Percentiles rank a stretch among this genome's conserved stretches.
phyloP scores from a whole-genome alignment of 2,888 invertebrate genomes.

The Patella ulyssiponensis region DNA sequence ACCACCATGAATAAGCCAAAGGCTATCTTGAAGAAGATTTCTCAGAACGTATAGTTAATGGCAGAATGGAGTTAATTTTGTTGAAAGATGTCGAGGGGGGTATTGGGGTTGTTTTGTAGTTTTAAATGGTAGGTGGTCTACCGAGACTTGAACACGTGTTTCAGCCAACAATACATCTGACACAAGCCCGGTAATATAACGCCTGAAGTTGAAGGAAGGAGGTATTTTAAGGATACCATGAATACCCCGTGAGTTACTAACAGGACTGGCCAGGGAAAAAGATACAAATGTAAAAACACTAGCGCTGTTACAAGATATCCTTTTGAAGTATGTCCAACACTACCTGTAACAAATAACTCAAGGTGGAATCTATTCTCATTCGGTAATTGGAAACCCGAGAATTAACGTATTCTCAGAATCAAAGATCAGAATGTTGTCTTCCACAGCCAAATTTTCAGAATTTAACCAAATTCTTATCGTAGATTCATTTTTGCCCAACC shows the following conservation, averaged over 20 bases:
- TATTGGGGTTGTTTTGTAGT: neutral
- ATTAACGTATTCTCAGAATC: no score
- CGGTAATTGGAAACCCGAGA: no score
- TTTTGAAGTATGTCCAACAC: slow-evolving; percentile 9
- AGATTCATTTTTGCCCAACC: no score
- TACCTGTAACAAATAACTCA: slow-evolving; percentile 8
- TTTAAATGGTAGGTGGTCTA: slow-evolving; percentile 18
- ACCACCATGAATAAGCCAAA: slow-evolving; percentile 13
- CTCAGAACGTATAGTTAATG: neutral
- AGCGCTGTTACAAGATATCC: slow-evolving; percentile 2
- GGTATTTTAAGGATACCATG: slow-evolving; percentile 8
- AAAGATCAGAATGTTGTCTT: no score
- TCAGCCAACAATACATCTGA: neutral
- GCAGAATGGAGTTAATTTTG: neutral
- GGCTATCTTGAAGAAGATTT: slow-evolving; percentile 7
- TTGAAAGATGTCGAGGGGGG: slow-evolving; percentile 1
- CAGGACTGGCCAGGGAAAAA: slow-evolving; percentile 1
- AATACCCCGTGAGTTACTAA: slow-evolving; percentile 1
- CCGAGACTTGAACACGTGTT: slow-evolving; percentile 16
- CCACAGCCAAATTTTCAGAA: no score
- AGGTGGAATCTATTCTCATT: slow-evolving; percentile 6
- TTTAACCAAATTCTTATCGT: no score
- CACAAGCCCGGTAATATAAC: neutral
- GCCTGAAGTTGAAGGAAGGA: neutral
- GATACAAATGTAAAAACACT: slow-evolving; percentile 11